Evolutionary conservation across 2,113 vertebrate genomes (phyloP).

Genomic region (Acrocephalus kingi): DNA sequence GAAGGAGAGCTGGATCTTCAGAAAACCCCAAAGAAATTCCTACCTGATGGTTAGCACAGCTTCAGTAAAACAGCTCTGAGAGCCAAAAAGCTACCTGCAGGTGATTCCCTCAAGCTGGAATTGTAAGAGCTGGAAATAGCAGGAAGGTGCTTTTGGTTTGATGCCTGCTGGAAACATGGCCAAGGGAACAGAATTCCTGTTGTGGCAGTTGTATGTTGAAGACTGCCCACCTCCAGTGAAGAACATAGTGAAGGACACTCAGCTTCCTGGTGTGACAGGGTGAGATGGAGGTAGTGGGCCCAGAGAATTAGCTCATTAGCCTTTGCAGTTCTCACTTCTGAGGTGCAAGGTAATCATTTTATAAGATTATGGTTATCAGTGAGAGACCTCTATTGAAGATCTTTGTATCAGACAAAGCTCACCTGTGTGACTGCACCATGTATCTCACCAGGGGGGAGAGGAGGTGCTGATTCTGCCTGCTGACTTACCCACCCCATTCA

Average conservation of each 20-base stretch:
- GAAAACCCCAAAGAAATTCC: background rate
- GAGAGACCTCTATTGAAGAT: background rate
- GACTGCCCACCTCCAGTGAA: background rate
- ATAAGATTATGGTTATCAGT: background rate
- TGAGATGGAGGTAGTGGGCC: background rate
- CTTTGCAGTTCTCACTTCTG: background rate
- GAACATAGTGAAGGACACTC: background rate
- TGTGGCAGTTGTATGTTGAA: accelerated
- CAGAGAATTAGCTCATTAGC: background rate
- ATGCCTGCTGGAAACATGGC: background rate
- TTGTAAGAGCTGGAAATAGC: background rate
- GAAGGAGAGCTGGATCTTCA: background rate
- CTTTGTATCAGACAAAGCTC: background rate
- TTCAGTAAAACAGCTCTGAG: background rate
- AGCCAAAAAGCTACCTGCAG: background rate
- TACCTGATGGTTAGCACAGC: background rate
- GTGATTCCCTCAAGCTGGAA: background rate
- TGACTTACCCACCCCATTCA: background rate
- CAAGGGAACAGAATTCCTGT: background rate
- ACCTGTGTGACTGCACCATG: background rate
- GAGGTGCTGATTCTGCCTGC: background rate
- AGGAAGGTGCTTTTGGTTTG: background rate
- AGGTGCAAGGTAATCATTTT: background rate
- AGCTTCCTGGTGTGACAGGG: background rate
- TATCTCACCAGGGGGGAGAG: background rate